Evolutionary conservation across 2,797 vertebrate species (phyloP).

Genomic region (Gila robusta): DNA sequence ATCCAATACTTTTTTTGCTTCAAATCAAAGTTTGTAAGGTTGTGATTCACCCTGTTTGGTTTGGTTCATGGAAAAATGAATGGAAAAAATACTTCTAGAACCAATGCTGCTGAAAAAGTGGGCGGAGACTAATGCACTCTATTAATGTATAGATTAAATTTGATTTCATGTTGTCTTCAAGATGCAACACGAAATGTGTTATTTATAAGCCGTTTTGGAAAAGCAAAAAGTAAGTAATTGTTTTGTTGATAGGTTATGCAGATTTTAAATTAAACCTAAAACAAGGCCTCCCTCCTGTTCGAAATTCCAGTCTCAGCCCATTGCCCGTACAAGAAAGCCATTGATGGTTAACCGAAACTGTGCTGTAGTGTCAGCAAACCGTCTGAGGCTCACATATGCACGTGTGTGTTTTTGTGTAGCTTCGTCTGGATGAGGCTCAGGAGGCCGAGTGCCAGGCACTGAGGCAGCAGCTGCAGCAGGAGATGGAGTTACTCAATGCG

Average conservation of each 20-base stretch:
- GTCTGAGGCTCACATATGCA: conserved; percentile 13
- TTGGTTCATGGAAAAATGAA: not conserved
- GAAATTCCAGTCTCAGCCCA: not conserved
- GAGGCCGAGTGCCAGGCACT: conserved; percentile 99
- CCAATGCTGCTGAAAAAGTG: too few species aligned
- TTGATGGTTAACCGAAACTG: conserved; percentile 35
- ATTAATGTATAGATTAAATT: not conserved
- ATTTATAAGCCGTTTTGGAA: not conserved
- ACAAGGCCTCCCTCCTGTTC: conserved; percentile 13
- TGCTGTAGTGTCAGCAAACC: conserved; percentile 29
- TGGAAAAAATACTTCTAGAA: too few species aligned
- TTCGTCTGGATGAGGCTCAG: conserved; percentile 98
- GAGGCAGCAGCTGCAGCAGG: conserved; percentile 98
- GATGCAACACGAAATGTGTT: too few species aligned
- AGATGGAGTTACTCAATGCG: conserved; percentile 99
- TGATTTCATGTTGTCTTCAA: not conserved
- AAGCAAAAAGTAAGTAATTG: not conserved
- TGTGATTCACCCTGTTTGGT: not conserved
- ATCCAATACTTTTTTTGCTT: not conserved
- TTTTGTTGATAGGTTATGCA: not conserved
- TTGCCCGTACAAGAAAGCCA: conserved; percentile 21
- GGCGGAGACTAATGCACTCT: not conserved
- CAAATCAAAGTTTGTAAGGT: not conserved
- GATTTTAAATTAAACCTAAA: not conserved
- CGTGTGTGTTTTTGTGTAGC: conserved; percentile 73